Evolutionary conservation across 2,113 vertebrate genomes (phyloP).

Genomic region (Pantherophis guttatus): DNA sequence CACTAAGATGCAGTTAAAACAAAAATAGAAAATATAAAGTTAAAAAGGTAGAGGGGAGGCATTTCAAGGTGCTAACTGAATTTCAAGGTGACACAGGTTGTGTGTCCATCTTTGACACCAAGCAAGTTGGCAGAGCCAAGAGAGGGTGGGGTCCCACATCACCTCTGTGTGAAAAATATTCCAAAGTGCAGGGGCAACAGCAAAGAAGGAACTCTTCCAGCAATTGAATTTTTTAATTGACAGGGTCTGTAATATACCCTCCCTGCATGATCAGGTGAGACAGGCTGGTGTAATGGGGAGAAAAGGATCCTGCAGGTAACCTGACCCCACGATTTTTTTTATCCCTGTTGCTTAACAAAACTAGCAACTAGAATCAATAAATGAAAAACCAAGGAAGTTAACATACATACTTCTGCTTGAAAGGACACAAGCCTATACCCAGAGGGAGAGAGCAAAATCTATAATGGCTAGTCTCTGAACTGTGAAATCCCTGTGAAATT

Average conservation of each 20-base stretch:
- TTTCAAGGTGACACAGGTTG: neutral
- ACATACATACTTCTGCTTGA: neutral
- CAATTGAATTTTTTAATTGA: too few species aligned
- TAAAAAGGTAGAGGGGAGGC: neutral
- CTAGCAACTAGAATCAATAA: neutral
- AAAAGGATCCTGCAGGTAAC: too few species aligned
- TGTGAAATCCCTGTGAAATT: slow-evolving; percentile 7
- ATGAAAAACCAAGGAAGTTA: neutral
- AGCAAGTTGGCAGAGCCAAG: neutral
- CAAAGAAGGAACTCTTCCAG: too few species aligned
- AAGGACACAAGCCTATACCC: neutral
- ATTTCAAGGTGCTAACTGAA: neutral
- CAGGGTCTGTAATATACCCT: too few species aligned
- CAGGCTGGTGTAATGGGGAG: too few species aligned
- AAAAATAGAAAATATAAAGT: neutral
- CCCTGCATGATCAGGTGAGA: too few species aligned
- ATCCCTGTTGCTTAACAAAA: neutral
- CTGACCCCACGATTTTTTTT: neutral
- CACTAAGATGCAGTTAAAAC: neutral
- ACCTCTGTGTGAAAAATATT: too few species aligned
- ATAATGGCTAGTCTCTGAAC: neutral
- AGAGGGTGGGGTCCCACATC: too few species aligned
- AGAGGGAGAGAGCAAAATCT: neutral
- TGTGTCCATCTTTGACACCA: neutral
- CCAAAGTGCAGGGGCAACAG: too few species aligned